A percentile compares a stretch with the other conserved stretches of the same genome.
Evolutionary conservation across 92 coral and sea anemone genomes (phyloP).

Genomic region (Montipora capitata): DNA sequence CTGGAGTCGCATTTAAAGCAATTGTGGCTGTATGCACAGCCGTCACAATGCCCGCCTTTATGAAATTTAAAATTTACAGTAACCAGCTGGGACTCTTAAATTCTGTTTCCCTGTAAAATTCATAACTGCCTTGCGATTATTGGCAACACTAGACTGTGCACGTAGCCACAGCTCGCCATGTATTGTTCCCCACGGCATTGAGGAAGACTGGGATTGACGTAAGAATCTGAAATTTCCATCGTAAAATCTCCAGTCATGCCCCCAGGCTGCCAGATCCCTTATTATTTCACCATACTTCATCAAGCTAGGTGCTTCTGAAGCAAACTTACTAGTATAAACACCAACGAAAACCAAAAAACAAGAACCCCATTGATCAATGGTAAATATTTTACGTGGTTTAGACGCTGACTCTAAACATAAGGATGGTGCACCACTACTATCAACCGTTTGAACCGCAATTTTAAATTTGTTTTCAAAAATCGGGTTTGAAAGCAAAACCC

Average conservation of each 20-base stretch:
- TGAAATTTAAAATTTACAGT: neutral
- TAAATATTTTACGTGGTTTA: conserved; percentile 40
- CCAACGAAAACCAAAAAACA: conserved; percentile 62
- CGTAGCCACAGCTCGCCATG: conserved; percentile 61
- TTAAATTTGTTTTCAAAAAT: conserved; percentile 23
- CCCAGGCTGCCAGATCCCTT: neutral
- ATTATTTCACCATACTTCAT: conserved; percentile 40
- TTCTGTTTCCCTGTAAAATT: conserved; percentile 23
- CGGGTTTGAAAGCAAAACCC: conserved; percentile 39
- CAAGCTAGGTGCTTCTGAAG: conserved; percentile 52
- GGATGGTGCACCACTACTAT: conserved; percentile 35
- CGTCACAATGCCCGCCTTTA: neutral
- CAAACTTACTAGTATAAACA: conserved; percentile 56
- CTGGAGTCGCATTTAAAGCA: conserved; percentile 72
- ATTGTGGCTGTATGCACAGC: conserved; percentile 3
- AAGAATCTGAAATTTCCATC: neutral
- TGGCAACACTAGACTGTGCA: conserved; percentile 36
- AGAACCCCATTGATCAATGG: conserved; percentile 45
- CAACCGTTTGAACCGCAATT: conserved; percentile 23
- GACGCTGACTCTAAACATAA: conserved; percentile 33
- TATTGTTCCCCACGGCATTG: conserved; percentile 54
- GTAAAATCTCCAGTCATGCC: too few relatives aligned
- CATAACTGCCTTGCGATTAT: conserved; percentile 7
- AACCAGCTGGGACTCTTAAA: conserved; percentile 28
- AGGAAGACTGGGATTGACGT: neutral